These are phyloP conservation scores for Heliconius hermathena DNA, from an alignment of 1,140 invertebrate species.

Conservation along the genomic window DNA sequence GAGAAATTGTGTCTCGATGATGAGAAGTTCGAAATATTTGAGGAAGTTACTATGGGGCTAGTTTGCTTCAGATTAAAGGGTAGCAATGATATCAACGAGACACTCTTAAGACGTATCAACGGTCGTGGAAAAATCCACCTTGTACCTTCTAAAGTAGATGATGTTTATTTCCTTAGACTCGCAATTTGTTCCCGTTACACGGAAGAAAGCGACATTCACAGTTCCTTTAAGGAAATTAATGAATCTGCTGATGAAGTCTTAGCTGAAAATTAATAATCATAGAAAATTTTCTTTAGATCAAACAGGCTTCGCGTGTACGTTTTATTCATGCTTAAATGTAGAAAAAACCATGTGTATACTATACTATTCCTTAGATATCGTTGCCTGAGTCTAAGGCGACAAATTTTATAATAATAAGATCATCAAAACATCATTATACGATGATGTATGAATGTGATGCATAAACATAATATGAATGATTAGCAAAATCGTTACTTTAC, in stretches of 20 bases:
- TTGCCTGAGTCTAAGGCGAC: neutral
- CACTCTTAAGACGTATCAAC: conserved; percentile 93
- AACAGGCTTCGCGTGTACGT: neutral
- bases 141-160: conserved; percentile 94
- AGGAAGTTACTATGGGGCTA: conserved; percentile 93
- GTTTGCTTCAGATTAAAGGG: conserved; percentile 97
- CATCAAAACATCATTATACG: no score
- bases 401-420: neutral
- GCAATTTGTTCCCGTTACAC: conserved; percentile 95
- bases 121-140: conserved; percentile 96
- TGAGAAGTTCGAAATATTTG: conserved; percentile 92
- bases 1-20: conserved; percentile 87
- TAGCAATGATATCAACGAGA: conserved; percentile 92
- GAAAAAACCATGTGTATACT: neutral
- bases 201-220: conserved; percentile 90
- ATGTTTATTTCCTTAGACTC: conserved; percentile 93
- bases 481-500: no score
- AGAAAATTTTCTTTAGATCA: neutral
- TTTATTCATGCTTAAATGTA: neutral
- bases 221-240: conserved; percentile 93
- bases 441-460: no score
- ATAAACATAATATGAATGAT: no score
- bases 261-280: conserved; percentile 50
- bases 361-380: neutral
- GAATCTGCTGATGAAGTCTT: conserved; percentile 86